Conservation (phyloP, 2,797 vertebrate genomes). For the Chelon auratus region DNA sequence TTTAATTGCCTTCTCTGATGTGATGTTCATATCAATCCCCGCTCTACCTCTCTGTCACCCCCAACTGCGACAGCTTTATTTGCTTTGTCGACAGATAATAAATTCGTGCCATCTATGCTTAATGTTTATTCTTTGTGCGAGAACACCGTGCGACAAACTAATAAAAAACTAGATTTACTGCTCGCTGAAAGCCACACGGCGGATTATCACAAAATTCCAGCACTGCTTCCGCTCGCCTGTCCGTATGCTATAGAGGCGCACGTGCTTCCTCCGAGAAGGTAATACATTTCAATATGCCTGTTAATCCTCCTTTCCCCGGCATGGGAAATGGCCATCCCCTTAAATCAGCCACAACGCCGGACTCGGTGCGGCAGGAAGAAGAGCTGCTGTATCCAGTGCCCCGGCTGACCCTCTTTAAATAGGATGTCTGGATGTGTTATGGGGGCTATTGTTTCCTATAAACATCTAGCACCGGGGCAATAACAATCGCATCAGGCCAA, state of each 20-base stretch:
- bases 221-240: constrained; percentile 40
- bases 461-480: constrained; percentile 98
- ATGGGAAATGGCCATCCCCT: constrained; percentile 65
- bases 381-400: constrained; percentile 90
- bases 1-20: constrained; percentile 56
- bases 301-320: constrained; percentile 69
- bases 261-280: constrained; percentile 48
- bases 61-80: constrained; percentile 71
- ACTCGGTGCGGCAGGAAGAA: constrained; percentile 72
- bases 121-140: constrained; percentile 74
- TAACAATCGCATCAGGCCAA: constrained; percentile 99
- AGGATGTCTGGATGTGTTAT: constrained; percentile 99
- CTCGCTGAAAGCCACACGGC: constrained; percentile 54
- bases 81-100: constrained; percentile 66
- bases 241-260: constrained; percentile 33
- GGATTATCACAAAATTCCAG: constrained; percentile 76
- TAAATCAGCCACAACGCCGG: constrained; percentile 76
- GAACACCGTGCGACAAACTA: constrained; percentile 67
- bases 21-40: constrained; percentile 53
- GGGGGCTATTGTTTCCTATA: constrained; percentile 99
- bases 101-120: constrained; percentile 74
- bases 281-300: constrained; percentile 71
- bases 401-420: constrained; percentile 94
- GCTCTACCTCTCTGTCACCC: constrained; percentile 46
- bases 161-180: constrained; percentile 74